A percentile compares a stretch with the other conserved stretches of the same genome.
These are phyloP conservation scores for Trypoxylon attenuatum DNA, from an alignment of 2,888 invertebrate genomes.

Conservation along the genomic window DNA sequence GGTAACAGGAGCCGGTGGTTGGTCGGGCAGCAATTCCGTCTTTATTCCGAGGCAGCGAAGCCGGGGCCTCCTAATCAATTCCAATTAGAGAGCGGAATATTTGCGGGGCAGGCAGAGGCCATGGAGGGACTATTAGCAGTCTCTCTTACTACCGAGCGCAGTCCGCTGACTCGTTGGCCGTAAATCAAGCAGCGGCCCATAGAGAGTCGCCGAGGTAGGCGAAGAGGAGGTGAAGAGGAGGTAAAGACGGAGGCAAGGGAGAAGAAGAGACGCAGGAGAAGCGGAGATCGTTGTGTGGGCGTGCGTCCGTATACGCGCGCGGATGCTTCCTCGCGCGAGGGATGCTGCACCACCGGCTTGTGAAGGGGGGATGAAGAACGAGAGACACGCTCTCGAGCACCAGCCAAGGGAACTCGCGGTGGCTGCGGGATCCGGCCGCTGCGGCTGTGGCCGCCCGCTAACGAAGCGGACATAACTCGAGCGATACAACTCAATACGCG, in stretches of 20 bases:
- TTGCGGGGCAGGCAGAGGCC: constrained; percentile 66
- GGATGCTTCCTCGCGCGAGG: not conserved
- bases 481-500: constrained; percentile 74
- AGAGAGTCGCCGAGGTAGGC: constrained; percentile 43
- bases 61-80: constrained; percentile 72
- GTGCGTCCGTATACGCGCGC: constrained; percentile 15
- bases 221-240: constrained; percentile 35
- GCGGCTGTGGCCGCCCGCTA: constrained; percentile 56
- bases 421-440: constrained; percentile 16
- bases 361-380: constrained; percentile 12
- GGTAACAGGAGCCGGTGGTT: constrained; percentile 30
- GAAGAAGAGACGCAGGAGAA: not conserved
- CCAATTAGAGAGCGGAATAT: constrained; percentile 74
- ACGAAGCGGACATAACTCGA: constrained; percentile 73
- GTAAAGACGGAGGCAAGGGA: not conserved
- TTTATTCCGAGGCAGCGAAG: constrained; percentile 64
- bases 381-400: too few relatives aligned
- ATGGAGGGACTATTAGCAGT: constrained; percentile 72
- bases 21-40: constrained; percentile 64
- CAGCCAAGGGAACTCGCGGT: not conserved
- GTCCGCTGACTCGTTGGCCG: constrained; percentile 66
- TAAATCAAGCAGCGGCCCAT: constrained; percentile 71
- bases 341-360: too few relatives aligned
- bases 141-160: constrained; percentile 67
- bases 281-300: constrained; percentile 8